Evolutionary conservation across 2,113 vertebrate genomes (phyloP).

Genomic region (Rostratula benghalensis): DNA sequence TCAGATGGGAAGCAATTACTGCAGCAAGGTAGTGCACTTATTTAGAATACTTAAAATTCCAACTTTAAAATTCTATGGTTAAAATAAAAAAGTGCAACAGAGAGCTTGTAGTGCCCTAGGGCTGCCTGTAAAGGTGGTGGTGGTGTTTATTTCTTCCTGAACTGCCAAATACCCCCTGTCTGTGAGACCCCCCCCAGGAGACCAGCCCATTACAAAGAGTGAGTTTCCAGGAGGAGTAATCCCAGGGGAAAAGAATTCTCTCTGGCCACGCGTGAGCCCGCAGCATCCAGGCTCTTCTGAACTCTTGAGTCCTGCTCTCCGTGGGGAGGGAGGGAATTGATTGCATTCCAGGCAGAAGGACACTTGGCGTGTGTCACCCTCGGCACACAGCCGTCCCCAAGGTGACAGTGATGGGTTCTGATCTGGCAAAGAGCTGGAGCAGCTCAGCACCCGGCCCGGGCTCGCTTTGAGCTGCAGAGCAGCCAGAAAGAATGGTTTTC

Average conservation of each 20-base stretch:
- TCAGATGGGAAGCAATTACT: not conserved
- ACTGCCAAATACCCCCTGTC: not conserved
- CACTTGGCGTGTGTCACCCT: slow-evolving; percentile 51
- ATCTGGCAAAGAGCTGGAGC: slow-evolving; percentile 63
- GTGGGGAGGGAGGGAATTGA: slow-evolving; percentile 61
- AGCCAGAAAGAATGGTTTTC: not conserved
- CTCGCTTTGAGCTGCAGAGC: not conserved
- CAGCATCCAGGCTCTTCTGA: slow-evolving; percentile 46
- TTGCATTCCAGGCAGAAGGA: slow-evolving; percentile 54
- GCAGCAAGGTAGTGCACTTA: not conserved
- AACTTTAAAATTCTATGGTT: not conserved
- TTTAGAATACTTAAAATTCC: slow-evolving; percentile 4
- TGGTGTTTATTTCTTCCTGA: slow-evolving; percentile 16
- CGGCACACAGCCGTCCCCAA: slow-evolving; percentile 28
- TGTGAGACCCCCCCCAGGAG: slow-evolving; percentile 8
- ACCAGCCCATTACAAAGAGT: not conserved
- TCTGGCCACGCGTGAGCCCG: not conserved
- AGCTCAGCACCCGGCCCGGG: slow-evolving; percentile 2
- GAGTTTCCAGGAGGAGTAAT: not conserved
- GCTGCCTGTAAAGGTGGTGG: not conserved
- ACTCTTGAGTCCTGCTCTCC: slow-evolving; percentile 12
- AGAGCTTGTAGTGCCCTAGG: not conserved
- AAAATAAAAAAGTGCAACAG: not conserved
- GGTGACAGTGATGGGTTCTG: slow-evolving; percentile 49
- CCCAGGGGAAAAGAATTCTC: not conserved